A percentile compares a stretch with the other conserved stretches of the same genome.
phyloP scores from a whole-genome alignment of 2,113 vertebrate genomes.

The Podilymbus podiceps region DNA sequence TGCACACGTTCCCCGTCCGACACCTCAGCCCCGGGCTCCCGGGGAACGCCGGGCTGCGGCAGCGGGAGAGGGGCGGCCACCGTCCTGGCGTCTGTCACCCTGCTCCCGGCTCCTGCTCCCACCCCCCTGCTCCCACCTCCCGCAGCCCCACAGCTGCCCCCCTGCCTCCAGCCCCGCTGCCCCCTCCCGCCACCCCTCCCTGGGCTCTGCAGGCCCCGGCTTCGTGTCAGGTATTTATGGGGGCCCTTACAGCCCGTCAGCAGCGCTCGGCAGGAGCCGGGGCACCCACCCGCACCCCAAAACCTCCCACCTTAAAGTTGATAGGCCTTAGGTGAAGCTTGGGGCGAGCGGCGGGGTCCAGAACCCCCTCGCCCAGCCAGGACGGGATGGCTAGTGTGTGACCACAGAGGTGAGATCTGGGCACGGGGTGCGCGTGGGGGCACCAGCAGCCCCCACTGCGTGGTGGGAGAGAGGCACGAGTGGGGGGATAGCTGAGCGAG shows the following conservation, averaged over 20 bases:
- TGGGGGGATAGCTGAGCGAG: too few species aligned
- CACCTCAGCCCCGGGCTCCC: not conserved
- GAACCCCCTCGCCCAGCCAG: not conserved
- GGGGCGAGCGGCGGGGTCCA: not conserved
- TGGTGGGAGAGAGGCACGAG: too few species aligned
- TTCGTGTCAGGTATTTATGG: rapidly evolving
- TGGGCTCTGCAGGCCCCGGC: too few species aligned
- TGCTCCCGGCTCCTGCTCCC: too few species aligned
- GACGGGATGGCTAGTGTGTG: too few species aligned
- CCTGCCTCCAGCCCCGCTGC: too few species aligned
- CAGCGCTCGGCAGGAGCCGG: not conserved
- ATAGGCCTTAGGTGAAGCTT: too few species aligned
- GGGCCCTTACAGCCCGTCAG: not conserved
- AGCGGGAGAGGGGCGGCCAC: too few species aligned
- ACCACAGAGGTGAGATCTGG: too few species aligned
- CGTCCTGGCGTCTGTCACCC: too few species aligned
- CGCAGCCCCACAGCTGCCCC: too few species aligned
- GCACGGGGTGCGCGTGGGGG: not conserved
- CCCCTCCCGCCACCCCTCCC: too few species aligned
- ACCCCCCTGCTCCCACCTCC: not conserved
- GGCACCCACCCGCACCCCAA: not conserved
- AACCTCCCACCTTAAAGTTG: not conserved
- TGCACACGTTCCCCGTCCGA: rapidly evolving
- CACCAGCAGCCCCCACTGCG: not conserved
- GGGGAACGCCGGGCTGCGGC: not conserved